A percentile compares a stretch with the other conserved stretches of the same genome.
Conservation (phyloP, 2,797 vertebrate species). For the Hemibagrus guttatus region DNA sequence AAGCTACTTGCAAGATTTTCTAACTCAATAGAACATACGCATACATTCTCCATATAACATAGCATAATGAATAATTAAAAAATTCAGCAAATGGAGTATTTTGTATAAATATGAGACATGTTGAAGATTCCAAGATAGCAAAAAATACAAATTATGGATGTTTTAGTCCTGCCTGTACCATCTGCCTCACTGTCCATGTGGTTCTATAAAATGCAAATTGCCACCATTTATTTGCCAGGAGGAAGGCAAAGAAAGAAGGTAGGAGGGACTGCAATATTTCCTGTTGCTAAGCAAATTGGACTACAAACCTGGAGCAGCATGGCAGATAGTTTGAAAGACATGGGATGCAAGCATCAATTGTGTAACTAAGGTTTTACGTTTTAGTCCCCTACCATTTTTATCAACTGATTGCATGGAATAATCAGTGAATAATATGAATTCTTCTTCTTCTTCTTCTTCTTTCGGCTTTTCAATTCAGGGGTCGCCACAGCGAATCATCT, state of each 20-base stretch:
- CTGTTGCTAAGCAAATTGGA: slow-evolving; percentile 25
- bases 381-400: background rate
- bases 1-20: background rate
- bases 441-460: too few species aligned
- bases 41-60: background rate
- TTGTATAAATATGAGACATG: background rate
- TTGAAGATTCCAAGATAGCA: background rate
- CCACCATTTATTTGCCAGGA: slow-evolving; percentile 14
- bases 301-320: background rate
- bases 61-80: background rate
- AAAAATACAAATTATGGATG: slow-evolving; percentile 1
- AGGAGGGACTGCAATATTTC: background rate
- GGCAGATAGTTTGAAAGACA: background rate
- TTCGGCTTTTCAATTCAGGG: too few species aligned
- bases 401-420: too few species aligned
- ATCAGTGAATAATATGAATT: too few species aligned
- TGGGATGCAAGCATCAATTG: background rate
- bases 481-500: too few species aligned
- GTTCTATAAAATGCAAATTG: slow-evolving; percentile 27
- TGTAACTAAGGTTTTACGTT: background rate
- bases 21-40: background rate
- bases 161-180: slow-evolving; percentile 11
- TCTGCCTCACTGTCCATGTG: slow-evolving; percentile 25
- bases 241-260: background rate
- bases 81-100: background rate